Percentiles rank a stretch among this genome's conserved stretches.
Conservation (phyloP, 2,797 vertebrate species). For the Lagocephalus sceleratus region DNA sequence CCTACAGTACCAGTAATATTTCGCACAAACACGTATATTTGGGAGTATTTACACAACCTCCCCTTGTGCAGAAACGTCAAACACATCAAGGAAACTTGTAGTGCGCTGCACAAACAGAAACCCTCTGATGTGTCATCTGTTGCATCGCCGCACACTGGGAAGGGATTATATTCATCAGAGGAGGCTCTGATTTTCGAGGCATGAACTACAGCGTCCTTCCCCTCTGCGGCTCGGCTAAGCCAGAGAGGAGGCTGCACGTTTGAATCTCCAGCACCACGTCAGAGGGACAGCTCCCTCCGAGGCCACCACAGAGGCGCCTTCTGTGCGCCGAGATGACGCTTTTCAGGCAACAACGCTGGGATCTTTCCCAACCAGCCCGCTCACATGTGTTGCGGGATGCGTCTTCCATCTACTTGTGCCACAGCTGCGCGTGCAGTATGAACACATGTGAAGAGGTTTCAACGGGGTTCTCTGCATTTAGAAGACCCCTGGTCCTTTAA, state of each 20-base stretch:
- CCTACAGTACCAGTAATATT: no score
- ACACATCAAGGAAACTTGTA: background rate
- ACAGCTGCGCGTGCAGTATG: constrained; percentile 14
- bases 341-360: constrained; percentile 3
- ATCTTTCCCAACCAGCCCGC: background rate
- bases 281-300: constrained; percentile 66
- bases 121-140: constrained; percentile 33
- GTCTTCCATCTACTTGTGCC: background rate
- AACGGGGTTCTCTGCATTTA: constrained; percentile 3
- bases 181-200: constrained; percentile 12
- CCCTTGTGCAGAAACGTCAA: no score
- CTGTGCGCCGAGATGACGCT: constrained; percentile 29
- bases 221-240: constrained; percentile 13
- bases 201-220: constrained; percentile 13
- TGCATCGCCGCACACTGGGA: constrained; percentile 25
- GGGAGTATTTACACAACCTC: no score
- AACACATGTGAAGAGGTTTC: constrained; percentile 4
- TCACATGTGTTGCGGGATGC: constrained; percentile 3
- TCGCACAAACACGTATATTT: no score
- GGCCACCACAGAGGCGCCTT: constrained; percentile 29
- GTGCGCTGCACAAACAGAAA: background rate
- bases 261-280: constrained; percentile 68
- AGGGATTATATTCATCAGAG: constrained; percentile 11
- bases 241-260: constrained; percentile 25
- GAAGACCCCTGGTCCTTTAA: no score